Conservation (phyloP, 2,888 invertebrate genomes). For the Chrysolina americana region DNA sequence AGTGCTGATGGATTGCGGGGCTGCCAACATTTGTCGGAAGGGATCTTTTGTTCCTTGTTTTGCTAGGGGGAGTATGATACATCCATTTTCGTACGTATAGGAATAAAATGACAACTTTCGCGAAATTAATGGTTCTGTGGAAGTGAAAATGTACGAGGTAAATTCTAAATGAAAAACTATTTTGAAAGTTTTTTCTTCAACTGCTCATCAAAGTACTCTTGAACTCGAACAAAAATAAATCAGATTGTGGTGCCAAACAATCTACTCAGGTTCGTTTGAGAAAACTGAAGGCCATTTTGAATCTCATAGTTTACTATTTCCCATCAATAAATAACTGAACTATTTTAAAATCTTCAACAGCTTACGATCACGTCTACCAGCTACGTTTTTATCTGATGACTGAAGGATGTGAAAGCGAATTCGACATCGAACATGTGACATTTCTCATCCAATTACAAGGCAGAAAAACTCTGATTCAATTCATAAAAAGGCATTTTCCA, state of each 20-base stretch:
- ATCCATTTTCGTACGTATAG: neutral
- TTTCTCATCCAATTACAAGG: constrained; percentile 14
- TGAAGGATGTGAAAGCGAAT: constrained; percentile 2
- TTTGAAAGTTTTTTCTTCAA: neutral
- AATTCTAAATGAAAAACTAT: too few relatives aligned
- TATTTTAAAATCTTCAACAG: neutral
- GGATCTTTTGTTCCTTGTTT: constrained; percentile 5
- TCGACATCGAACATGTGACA: neutral
- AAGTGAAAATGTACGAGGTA: neutral
- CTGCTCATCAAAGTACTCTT: neutral
- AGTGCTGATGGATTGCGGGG: constrained; percentile 17
- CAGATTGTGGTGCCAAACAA: too few relatives aligned
- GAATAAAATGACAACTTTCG: constrained; percentile 7
- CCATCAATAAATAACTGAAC: too few relatives aligned
- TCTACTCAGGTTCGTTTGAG: too few relatives aligned
- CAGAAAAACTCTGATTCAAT: constrained; percentile 8
- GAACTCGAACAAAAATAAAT: too few relatives aligned
- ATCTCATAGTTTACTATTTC: too few relatives aligned
- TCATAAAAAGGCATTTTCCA: neutral
- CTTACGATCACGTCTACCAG: neutral
- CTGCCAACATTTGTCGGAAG: constrained; percentile 7
- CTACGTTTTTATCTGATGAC: neutral
- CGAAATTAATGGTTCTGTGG: neutral
- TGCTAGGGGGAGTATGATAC: constrained; percentile 6
- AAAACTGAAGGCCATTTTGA: too few relatives aligned